Evolutionary conservation across 2,888 invertebrate genomes (phyloP).

Genomic region (Ophion ellenae): DNA sequence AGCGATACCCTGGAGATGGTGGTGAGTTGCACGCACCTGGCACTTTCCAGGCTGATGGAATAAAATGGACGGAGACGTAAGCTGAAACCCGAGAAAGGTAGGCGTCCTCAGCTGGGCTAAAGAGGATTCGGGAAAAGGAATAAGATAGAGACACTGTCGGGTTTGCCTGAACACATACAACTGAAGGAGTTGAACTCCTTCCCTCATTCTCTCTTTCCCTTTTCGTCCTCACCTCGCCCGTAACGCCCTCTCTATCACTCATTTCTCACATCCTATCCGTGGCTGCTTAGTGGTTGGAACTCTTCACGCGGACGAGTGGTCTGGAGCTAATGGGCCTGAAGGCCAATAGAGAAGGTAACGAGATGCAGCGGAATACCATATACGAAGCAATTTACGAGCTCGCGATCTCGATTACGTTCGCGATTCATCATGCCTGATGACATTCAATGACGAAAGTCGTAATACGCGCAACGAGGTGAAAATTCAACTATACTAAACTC

Average conservation of each 20-base stretch:
- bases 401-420: background rate
- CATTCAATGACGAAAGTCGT: background rate
- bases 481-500: background rate
- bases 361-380: conserved; percentile 12
- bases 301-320: conserved; percentile 39
- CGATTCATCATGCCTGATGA: background rate
- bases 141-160: conserved; percentile 36
- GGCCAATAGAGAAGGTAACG: conserved; percentile 29
- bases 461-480: background rate
- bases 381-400: conserved; percentile 7
- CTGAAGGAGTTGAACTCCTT: conserved; percentile 8
- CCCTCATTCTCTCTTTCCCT: conserved; percentile 3
- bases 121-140: conserved; percentile 54
- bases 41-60: conserved; percentile 47
- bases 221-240: conserved; percentile 10
- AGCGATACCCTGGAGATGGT: conserved; percentile 36
- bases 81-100: conserved; percentile 61
- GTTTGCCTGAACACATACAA: conserved; percentile 23
- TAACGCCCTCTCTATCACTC: conserved; percentile 20
- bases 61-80: conserved; percentile 57
- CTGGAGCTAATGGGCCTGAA: conserved; percentile 48
- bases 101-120: conserved; percentile 38
- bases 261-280: conserved; percentile 11
- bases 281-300: conserved; percentile 11
- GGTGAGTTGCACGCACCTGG: conserved; percentile 51